Evolutionary conservation across 2,797 vertebrate species (phyloP).

Genomic region (Brachyrhaphis roseni): DNA sequence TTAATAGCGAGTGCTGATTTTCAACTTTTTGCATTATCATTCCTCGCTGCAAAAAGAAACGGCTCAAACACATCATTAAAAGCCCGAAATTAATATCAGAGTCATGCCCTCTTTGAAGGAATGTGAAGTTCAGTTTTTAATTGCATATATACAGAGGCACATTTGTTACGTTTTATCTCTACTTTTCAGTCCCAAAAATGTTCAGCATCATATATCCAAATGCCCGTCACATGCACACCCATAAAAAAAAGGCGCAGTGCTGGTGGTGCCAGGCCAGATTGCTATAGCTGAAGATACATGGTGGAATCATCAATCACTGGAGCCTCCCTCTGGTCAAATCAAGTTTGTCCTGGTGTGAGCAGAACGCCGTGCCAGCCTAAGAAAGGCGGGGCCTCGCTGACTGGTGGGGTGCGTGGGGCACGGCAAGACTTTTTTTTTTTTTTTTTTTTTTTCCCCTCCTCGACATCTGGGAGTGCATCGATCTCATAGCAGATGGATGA

Average conservation of each 20-base stretch:
- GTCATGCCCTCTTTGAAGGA: background rate
- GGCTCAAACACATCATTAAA: background rate
- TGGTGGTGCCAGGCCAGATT: constrained; percentile 56
- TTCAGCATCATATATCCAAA: constrained; percentile 18
- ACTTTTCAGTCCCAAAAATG: background rate
- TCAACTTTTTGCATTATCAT: background rate
- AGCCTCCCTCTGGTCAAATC: constrained; percentile 78
- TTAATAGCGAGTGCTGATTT: background rate
- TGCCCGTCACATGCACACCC: constrained; percentile 15
- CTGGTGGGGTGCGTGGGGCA: constrained; percentile 27
- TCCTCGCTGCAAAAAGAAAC: background rate
- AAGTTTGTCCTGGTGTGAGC: constrained; percentile 72
- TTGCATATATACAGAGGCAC: background rate
- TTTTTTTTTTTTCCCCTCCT: background rate
- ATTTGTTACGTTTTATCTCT: background rate
- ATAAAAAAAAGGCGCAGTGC: constrained; percentile 34
- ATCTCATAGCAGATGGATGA: constrained; percentile 62
- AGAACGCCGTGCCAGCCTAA: constrained; percentile 58
- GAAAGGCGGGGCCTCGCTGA: constrained; percentile 43
- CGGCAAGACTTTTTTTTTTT: constrained; percentile 39
- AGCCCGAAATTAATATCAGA: background rate
- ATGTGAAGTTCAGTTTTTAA: background rate
- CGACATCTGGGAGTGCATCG: constrained; percentile 56
- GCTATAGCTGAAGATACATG: constrained; percentile 63
- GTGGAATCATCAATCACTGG: constrained; percentile 77